Percentiles rank a stretch among this genome's conserved stretches.
phyloP scores from a whole-genome alignment of 2,113 vertebrate species.

The Trichechus manatus region DNA sequence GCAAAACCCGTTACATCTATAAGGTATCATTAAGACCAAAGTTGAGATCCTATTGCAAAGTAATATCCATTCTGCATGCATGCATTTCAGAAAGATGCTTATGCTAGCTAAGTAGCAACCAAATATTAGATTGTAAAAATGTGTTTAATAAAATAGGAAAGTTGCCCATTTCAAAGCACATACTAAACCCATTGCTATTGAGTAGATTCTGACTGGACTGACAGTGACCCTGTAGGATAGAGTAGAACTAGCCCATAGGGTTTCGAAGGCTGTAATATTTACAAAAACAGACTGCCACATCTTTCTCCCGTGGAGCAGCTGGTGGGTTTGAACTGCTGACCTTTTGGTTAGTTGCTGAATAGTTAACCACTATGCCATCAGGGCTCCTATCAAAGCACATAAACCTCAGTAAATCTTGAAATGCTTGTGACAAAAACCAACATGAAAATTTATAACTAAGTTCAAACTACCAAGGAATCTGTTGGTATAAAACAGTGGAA shows the following conservation, averaged over 20 bases:
- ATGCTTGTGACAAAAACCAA: neutral
- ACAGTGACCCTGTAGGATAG: too few species aligned
- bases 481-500: neutral
- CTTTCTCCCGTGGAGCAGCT: too few species aligned
- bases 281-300: too few species aligned
- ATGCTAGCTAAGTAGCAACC: neutral
- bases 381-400: neutral
- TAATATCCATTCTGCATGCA: neutral
- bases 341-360: too few species aligned
- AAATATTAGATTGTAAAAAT: constrained; percentile 31
- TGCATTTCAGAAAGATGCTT: constrained; percentile 41
- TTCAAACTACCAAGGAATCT: neutral
- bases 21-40: neutral
- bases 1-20: neutral
- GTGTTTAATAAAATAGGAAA: constrained; percentile 1
- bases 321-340: too few species aligned
- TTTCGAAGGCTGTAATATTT: too few species aligned
- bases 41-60: neutral
- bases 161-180: neutral
- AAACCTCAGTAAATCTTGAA: constrained; percentile 42
- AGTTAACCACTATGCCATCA: too few species aligned
- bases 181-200: neutral
- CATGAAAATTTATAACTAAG: neutral
- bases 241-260: too few species aligned
- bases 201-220: too few species aligned